These are phyloP conservation scores for Dryas iulia DNA, from an alignment of 1,140 invertebrate species.

Conservation along the genomic window DNA sequence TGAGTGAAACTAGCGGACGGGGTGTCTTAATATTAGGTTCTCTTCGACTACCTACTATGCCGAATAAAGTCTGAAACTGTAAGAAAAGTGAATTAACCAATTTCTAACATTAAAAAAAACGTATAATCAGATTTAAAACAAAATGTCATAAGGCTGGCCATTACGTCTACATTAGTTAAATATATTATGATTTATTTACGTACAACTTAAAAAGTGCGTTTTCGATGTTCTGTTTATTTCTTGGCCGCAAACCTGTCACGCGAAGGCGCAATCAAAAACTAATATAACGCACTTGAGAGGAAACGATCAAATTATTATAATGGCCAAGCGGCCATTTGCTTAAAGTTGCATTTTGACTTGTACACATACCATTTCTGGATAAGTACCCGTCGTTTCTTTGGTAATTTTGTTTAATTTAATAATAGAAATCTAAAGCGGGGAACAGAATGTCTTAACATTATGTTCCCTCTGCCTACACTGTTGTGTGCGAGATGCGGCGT, in stretches of 20 bases:
- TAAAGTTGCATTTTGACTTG: background rate
- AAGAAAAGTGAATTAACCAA: no score
- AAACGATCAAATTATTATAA: conserved; percentile 13
- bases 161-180: background rate
- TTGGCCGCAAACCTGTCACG: conserved; percentile 9
- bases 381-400: background rate
- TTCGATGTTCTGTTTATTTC: background rate
- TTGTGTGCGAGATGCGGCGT: no score
- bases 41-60: no score
- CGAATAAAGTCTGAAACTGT: no score
- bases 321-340: background rate
- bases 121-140: background rate
- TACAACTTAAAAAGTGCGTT: background rate
- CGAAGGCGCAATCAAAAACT: conserved; percentile 14
- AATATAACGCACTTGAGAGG: conserved; percentile 2
- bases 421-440: no score
- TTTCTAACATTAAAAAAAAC: no score
- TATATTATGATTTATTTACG: background rate
- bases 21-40: no score
- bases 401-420: background rate
- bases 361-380: background rate
- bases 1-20: no score
- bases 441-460: no score
- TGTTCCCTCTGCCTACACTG: no score
- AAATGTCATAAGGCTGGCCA: background rate